Evolutionary conservation across 2,113 vertebrate species (phyloP), one percentile per base, ranked within the genome.

Genomic region (Ameiurus melas): DNA sequence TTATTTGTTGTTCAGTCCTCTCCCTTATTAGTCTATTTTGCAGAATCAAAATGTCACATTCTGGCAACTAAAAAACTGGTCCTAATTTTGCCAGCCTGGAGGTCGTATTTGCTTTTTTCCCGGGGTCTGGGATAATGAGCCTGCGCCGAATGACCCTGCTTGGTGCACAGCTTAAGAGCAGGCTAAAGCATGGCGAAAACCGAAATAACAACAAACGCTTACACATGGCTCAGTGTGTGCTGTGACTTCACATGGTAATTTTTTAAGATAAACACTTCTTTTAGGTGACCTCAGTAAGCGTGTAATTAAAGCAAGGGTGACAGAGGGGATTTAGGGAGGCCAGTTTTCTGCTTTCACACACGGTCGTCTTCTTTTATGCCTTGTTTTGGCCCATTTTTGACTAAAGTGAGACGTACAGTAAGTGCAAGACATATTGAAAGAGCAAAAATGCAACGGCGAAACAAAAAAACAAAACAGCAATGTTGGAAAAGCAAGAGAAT

Each of bases 61-160:
- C 53, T 85, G 85, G 89, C 88, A 89, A 90, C 90, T 77, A 89
- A 89, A 90, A 85, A 75, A 47, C n/a, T 53, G 83, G 71, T 85
- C 89, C 83, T 91, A 89, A 84, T 91, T 86, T 86, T 79, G 68
- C 58, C 75, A 33, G 75, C 83, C 93, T 93, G 91, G 91, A 90
- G 91, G 92, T 92, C 92, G 94, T 93, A 91, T n/a, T 30, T 0
- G 36, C 92, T 94, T 93, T 93, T 94, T 91, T 88, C 22, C 78
- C 53, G 53, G 92, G 93, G 93, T 95, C 92, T 92, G 86, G 91
- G 87, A 93, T 95, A 96, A 96, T 95, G 95, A 95, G 95, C 92
- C 60, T 68, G 90, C 89, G 90, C 90, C 64, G 91, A 92, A 83
- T 91, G 91, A 94, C 94, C 92, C 93, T 90, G 92, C 90, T 93